These are phyloP conservation scores for Gadus macrocephalus DNA, from an alignment of 2,113 vertebrate species.

Conservation along the genomic window DNA sequence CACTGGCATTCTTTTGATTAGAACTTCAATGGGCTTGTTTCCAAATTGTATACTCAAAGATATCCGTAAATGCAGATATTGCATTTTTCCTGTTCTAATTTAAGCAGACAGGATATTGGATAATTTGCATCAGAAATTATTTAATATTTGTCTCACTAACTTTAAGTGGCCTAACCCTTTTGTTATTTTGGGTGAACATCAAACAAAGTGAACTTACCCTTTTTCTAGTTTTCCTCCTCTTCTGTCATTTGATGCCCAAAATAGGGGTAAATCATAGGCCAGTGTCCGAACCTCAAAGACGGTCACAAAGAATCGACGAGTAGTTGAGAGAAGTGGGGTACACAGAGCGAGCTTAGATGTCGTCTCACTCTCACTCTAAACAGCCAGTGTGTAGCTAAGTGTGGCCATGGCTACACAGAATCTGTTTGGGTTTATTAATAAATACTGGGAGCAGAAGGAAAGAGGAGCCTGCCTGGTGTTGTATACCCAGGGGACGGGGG, in stretches of 20 bases:
- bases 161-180: neutral
- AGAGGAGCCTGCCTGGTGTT: conserved; percentile 38
- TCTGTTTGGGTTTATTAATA: conserved; percentile 77
- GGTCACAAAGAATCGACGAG: conserved; percentile 23
- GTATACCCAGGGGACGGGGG: neutral
- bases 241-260: conserved; percentile 4
- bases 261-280: neutral
- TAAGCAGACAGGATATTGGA: neutral
- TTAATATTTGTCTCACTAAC: neutral
- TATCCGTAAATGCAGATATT: too few species aligned
- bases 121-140: neutral
- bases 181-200: neutral
- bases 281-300: conserved; percentile 36
- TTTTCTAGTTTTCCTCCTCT: neutral
- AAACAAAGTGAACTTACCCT: conserved; percentile 39
- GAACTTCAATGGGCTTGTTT: too few species aligned
- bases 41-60: too few species aligned
- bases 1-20: conserved; percentile 11
- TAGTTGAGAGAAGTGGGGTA: conserved; percentile 12
- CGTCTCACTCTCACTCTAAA: conserved; percentile 20
- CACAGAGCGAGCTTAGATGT: conserved; percentile 16
- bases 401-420: conserved; percentile 66
- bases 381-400: conserved; percentile 51
- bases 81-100: neutral
- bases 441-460: conserved; percentile 50